Base-by-base conservation (phyloP, 2,797 vertebrate genomes). In the Crossoptilon crossoptilon region DNA sequence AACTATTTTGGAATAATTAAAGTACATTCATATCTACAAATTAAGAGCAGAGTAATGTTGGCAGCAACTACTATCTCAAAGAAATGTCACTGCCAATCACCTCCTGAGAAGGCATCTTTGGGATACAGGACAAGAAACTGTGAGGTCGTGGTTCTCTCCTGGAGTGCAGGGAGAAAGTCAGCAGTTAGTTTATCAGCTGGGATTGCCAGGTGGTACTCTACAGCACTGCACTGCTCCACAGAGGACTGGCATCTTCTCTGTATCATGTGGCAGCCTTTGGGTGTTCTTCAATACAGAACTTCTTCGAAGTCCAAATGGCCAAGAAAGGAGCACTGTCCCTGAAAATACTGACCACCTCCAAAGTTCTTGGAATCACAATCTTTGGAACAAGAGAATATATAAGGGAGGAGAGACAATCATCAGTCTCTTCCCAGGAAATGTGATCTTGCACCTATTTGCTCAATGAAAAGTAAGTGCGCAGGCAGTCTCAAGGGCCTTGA, bases 251-350 rank as follows among this genome's bases (percentile, higher is more conserved):
- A 4, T 5, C 53, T 71, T 46, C 44, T 77, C 21, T 9, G 14
- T 2, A 0, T 21, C 26, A 22, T 31, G 6, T 29, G 51, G n/a
- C n/a, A 17, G 58, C 39, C 58, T 37, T n/a, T 7, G 41, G 35
- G 19, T 70, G 44, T 44, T 41, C 55, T 13, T 43, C 24, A 60
- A 10, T 10, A 24, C 0, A 1, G n/a, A 10, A 5, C 56, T 43
- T 46, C 39, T 68, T 75, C 17, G 0, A 68, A 79, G 49, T 63
- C 31, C 56, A 39, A 37, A 58, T 15, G 15, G 29, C 43, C 31
- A 41, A n/a, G 35, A 29, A 41, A 80, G 49, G 24, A 80, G n/a
- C 35, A 31, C 1, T 59, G 31, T 16, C 48, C 43, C 46, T 43
- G 67, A 33, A 72, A 77, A 48, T 31, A 72, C 0, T 21, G 8